These are phyloP conservation scores for Atrina japonica DNA, from an alignment of 2,888 invertebrate genomes.

Conservation along the genomic window DNA sequence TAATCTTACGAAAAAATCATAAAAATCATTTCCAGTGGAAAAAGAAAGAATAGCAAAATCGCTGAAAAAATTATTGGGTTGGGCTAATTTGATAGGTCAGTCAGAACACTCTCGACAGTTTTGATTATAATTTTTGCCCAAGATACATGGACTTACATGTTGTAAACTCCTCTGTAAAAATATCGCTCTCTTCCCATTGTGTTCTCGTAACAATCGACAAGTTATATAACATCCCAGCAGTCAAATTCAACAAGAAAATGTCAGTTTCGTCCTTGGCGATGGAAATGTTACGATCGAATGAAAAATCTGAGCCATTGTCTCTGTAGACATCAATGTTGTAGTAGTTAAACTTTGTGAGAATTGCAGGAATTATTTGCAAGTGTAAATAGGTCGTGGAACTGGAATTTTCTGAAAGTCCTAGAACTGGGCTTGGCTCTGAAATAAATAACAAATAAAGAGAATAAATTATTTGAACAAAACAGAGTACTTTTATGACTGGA, in stretches of 20 bases:
- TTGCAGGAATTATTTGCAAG: conserved; percentile 48
- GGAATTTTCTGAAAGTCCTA: conserved; percentile 41
- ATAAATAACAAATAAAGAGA: not conserved
- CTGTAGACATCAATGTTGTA: conserved; percentile 37
- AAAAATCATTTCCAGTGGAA: no score
- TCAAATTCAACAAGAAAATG: conserved; percentile 48
- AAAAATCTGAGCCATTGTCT: conserved; percentile 23
- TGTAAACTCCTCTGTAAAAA: conserved; percentile 6
- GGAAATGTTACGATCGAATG: conserved; percentile 30
- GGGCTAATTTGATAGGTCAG: no score
- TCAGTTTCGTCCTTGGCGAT: conserved; percentile 34
- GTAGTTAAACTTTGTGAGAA: conserved; percentile 32
- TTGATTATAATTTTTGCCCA: not conserved
- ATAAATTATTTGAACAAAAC: not conserved
- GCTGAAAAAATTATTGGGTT: no score
- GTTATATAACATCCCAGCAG: conserved; percentile 57
- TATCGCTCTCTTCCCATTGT: conserved; percentile 56
- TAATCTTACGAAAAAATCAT: no score
- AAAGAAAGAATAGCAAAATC: no score
- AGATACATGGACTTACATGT: conserved; percentile 2
- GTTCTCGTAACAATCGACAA: conserved; percentile 55
- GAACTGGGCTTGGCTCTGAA: conserved; percentile 56
- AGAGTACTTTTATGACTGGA: not conserved
- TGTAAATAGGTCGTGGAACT: conserved; percentile 47
- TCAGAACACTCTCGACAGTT: not conserved